phyloP scores from a whole-genome alignment of 2,888 invertebrate genomes.

The Apantesis nais region DNA sequence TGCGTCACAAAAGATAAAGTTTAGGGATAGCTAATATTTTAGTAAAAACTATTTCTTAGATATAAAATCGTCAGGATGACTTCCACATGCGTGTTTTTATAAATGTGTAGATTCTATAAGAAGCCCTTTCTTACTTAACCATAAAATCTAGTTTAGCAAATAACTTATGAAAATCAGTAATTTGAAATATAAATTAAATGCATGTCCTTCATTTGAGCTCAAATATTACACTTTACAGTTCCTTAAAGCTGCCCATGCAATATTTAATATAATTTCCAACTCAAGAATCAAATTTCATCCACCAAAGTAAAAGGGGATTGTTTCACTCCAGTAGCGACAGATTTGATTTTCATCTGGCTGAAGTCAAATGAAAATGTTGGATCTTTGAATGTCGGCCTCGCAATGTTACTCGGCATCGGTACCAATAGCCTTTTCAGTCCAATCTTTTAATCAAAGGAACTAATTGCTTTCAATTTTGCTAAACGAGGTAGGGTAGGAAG shows the following conservation, averaged over 20 bases:
- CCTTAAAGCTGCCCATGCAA: slow-evolving; percentile 50
- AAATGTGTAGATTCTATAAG: neutral
- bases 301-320: slow-evolving; percentile 60
- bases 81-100: neutral
- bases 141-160: neutral
- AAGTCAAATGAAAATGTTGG: slow-evolving; percentile 53
- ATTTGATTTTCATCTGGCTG: slow-evolving; percentile 63
- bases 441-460: slow-evolving; percentile 47
- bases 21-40: too few relatives aligned
- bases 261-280: slow-evolving; percentile 66
- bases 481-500: slow-evolving; percentile 19
- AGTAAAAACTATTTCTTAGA: too few relatives aligned
- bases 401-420: slow-evolving; percentile 40
- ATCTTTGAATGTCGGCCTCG: slow-evolving; percentile 26
- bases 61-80: too few relatives aligned
- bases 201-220: slow-evolving; percentile 38
- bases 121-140: neutral
- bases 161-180: neutral
- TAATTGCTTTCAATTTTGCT: slow-evolving; percentile 48
- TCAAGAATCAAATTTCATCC: slow-evolving; percentile 62
- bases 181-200: neutral
- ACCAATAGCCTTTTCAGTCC: slow-evolving; percentile 28
- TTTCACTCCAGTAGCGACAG: slow-evolving; percentile 52
- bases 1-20: too few relatives aligned
- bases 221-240: slow-evolving; percentile 49